These are phyloP conservation scores for Dipus sagitta DNA, from an alignment of 2,797 vertebrate species.

Conservation along the genomic window DNA sequence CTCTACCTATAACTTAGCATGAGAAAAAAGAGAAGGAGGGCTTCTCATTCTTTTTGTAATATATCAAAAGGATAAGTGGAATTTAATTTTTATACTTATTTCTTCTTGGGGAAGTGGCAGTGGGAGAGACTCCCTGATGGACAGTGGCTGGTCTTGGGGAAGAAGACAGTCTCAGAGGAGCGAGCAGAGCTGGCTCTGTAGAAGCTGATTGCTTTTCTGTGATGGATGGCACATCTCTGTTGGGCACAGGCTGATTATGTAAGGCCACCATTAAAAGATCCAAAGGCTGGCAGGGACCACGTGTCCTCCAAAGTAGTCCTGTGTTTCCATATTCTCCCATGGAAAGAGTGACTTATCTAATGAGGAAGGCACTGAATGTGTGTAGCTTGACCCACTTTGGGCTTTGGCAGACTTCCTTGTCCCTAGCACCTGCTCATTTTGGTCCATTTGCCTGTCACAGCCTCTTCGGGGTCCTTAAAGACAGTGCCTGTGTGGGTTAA, in stretches of 20 bases:
- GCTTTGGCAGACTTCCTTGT: background rate
- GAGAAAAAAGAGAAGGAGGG: background rate
- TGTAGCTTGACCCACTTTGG: background rate
- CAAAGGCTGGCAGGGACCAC: background rate
- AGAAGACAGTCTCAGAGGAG: background rate
- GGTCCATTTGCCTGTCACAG: background rate
- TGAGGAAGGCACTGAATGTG: background rate
- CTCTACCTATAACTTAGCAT: background rate
- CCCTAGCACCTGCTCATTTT: background rate
- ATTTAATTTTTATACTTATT: background rate
- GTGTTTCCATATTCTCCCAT: background rate
- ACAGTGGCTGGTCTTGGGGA: background rate
- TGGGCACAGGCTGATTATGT: background rate
- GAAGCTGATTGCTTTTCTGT: background rate
- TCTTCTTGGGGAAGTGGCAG: background rate
- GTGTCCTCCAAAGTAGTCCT: background rate
- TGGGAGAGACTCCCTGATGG: background rate
- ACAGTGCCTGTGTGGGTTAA: background rate
- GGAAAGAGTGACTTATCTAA: background rate
- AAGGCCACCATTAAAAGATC: background rate
- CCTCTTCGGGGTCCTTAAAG: background rate
- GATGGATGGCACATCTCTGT: background rate
- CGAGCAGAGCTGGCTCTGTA: background rate
- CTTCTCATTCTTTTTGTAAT: slow-evolving; percentile 26
- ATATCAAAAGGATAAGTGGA: slow-evolving; percentile 14